Percentiles rank a stretch among this genome's conserved stretches.
Conservation (phyloP, 2,888 invertebrate species). For the Eupithecia subumbrata region DNA sequence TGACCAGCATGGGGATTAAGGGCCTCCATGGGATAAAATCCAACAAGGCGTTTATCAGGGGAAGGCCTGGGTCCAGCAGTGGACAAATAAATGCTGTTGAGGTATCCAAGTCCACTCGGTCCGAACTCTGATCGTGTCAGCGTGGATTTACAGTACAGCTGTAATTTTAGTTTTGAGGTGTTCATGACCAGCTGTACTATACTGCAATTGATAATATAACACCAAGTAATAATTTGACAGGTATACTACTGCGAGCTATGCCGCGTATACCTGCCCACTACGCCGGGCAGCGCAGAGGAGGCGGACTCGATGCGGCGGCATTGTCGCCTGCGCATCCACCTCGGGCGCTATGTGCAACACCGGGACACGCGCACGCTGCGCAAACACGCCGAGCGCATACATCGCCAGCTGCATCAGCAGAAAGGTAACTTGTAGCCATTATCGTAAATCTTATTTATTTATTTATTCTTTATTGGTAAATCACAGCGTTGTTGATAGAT, state of each 20-base stretch:
- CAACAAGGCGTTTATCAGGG: too few relatives aligned
- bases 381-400: conserved; percentile 88
- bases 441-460: not conserved
- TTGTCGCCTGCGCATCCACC: conserved; percentile 90
- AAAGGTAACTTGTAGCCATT: conserved; percentile 57
- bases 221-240: conserved; percentile 47
- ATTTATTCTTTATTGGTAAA: too few relatives aligned
- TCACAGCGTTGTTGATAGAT: too few relatives aligned
- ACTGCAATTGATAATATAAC: not conserved
- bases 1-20: too few relatives aligned
- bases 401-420: conserved; percentile 83
- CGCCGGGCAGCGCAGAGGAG: conserved; percentile 74
- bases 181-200: too few relatives aligned
- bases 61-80: too few relatives aligned
- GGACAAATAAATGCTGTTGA: too few relatives aligned
- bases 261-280: conserved; percentile 87
- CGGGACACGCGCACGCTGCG: conserved; percentile 90
- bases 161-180: too few relatives aligned
- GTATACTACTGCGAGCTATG: conserved; percentile 91
- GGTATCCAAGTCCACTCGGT: too few relatives aligned
- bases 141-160: too few relatives aligned
- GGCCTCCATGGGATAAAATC: too few relatives aligned
- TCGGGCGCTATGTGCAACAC: conserved; percentile 90
- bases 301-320: conserved; percentile 87
- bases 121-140: too few relatives aligned